Evolutionary conservation across 2,113 vertebrate species (phyloP), one percentile per base, ranked within the genome.

Genomic region (Chaetura pelagica): DNA sequence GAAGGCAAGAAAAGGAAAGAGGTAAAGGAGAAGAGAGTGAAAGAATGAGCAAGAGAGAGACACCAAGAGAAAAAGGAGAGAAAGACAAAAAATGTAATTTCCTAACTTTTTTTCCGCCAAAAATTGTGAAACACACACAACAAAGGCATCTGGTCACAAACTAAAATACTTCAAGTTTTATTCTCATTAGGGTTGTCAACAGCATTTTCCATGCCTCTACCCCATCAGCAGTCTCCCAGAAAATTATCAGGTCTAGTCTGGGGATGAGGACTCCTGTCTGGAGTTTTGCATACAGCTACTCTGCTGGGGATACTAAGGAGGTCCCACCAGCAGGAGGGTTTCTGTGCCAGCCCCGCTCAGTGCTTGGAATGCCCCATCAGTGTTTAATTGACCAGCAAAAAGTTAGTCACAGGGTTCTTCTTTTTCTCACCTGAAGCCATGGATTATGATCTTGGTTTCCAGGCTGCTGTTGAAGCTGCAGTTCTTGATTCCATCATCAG

Each of bases 391-490:
- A 46, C 13, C 46, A 63, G 14, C 52, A 51, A 59, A 81, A 81
- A 34, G 10, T 46, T 38, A 71, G 32, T 34, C 38, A 67, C 17
- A 2, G 29, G 24, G 51, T 40, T 66, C 27, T 68, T 75, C 32
- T 67, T 89, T 67, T 32, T 93, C 97, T 98, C 77, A 99, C 99
- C 99, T 99, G 98, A 99, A 99, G n/a, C 99, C 99, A 77, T 99
- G 99, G 93, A 99, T 97, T 87, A 99, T 97, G 86, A 99, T 96
- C 93, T 99, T 99, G 55, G 99, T 99, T 46, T 98, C 98, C 55
- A 94, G 97, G 42, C 95, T 98, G 80, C 86, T 91, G 79, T 99
- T 99, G 97, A 99, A 99, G 91, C 95, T 80, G 59, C 97, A 94
- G 18, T 94, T 94, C n/a, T 95, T 91, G 30, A 98, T 93, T 44